These are phyloP conservation scores for Leptobrachium ailaonicum DNA, from an alignment of 2,113 vertebrate genomes.

Conservation along the genomic window DNA sequence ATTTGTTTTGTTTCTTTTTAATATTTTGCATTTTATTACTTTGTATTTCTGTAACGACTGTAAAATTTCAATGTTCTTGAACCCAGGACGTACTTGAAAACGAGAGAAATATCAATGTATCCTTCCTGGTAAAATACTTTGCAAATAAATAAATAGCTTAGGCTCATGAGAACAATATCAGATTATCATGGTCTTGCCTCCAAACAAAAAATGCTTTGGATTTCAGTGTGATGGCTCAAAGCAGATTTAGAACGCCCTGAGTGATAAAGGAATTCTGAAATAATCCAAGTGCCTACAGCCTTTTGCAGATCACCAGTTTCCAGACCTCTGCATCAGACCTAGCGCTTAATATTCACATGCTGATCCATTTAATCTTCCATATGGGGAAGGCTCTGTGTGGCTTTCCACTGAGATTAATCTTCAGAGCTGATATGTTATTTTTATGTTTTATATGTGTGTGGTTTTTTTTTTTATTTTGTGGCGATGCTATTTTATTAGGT, in stretches of 20 bases:
- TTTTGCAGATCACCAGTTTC: background rate
- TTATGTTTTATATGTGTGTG: too few species aligned
- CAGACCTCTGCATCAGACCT: background rate
- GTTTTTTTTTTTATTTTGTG: background rate
- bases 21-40: too few species aligned
- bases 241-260: background rate
- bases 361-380: conserved; percentile 26
- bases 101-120: too few species aligned
- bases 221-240: background rate
- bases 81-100: too few species aligned
- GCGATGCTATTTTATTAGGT: conserved; percentile 25
- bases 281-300: background rate
- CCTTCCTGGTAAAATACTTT: too few species aligned
- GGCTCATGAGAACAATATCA: too few species aligned
- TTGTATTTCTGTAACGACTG: too few species aligned
- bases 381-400: conserved; percentile 10
- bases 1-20: too few species aligned
- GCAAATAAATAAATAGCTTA: too few species aligned
- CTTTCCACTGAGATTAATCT: conserved; percentile 28
- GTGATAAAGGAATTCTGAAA: background rate
- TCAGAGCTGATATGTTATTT: conserved; percentile 1
- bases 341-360: conserved; percentile 1
- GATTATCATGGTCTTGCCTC: too few species aligned
- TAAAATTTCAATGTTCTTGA: too few species aligned
- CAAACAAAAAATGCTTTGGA: background rate